These are phyloP conservation scores for Sminthurides aquaticus DNA, from an alignment of 2,888 invertebrate species.

Conservation along the genomic window DNA sequence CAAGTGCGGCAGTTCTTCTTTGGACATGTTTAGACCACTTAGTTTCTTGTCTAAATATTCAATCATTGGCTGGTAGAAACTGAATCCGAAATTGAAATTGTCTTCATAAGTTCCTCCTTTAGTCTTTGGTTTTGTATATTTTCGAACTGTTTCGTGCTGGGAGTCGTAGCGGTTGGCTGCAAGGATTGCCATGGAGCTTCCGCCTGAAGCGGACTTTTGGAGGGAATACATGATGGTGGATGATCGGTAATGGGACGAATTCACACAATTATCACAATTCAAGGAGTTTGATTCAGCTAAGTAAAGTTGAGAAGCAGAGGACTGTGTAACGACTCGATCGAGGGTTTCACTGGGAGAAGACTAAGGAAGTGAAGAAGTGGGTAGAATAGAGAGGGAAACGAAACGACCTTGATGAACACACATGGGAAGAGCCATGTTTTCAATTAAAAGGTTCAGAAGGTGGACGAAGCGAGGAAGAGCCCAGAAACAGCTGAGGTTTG, in stretches of 20 bases:
- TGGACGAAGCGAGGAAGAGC: too few species aligned
- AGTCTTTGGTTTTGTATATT: neutral
- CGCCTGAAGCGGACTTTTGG: neutral
- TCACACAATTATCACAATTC: neutral
- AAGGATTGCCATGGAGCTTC: slow-evolving; percentile 37
- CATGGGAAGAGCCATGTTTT: neutral
- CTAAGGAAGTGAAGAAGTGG: neutral
- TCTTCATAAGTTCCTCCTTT: slow-evolving; percentile 56
- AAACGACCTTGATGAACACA: neutral
- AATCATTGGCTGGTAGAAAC: slow-evolving; percentile 80
- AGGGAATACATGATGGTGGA: neutral
- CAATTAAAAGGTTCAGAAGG: neutral
- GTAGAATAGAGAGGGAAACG: neutral
- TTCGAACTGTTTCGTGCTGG: slow-evolving; percentile 5
- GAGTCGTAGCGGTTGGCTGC: slow-evolving; percentile 30
- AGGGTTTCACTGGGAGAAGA: neutral
- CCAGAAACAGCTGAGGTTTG: neutral
- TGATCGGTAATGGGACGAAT: neutral
- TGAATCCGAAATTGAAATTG: slow-evolving; percentile 75
- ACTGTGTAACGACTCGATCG: too few species aligned
- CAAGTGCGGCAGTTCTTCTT: slow-evolving; percentile 30
- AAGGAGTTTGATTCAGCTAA: too few species aligned
- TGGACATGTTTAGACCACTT: slow-evolving; percentile 16
- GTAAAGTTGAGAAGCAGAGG: too few species aligned
- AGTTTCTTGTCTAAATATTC: slow-evolving; percentile 67